Evolutionary conservation across 2,888 invertebrate species (phyloP).

Genomic region (Cheilosia variabilis): DNA sequence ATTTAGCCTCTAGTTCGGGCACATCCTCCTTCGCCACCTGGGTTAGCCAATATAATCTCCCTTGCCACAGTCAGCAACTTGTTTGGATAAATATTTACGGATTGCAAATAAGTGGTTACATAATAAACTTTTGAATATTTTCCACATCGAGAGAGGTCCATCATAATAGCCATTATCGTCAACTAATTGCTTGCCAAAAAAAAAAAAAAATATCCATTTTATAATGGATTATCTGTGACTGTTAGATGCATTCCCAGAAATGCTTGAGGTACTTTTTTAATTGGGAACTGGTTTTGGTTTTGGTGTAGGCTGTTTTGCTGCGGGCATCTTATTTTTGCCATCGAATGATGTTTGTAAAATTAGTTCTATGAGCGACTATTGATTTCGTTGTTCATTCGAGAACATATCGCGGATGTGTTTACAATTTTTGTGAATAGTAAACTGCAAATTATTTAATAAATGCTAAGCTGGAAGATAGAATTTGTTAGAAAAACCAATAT

Average conservation of each 20-base stretch:
- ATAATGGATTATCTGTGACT: neutral
- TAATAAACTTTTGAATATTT: constrained; percentile 32
- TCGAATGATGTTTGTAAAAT: too few species aligned
- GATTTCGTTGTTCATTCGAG: too few species aligned
- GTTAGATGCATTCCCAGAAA: constrained; percentile 33
- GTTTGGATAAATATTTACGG: constrained; percentile 67
- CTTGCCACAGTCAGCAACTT: constrained; percentile 51
- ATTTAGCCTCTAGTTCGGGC: constrained; percentile 56
- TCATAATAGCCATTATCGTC: constrained; percentile 29
- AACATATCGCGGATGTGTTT: too few species aligned
- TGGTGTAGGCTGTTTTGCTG: constrained; percentile 9
- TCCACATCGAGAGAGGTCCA: constrained; percentile 19
- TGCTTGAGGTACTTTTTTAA: constrained; percentile 2
- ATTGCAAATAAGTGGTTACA: constrained; percentile 49
- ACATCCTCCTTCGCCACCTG: constrained; percentile 16
- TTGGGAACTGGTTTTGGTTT: constrained; percentile 37
- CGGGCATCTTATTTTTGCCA: too few species aligned
- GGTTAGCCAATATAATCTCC: constrained; percentile 28
- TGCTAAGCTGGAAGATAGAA: too few species aligned
- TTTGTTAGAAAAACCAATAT: too few species aligned
- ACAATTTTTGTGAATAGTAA: too few species aligned
- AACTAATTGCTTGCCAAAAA: constrained; percentile 37
- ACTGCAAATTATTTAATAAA: too few species aligned
- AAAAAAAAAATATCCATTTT: constrained; percentile 35
- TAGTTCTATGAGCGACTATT: too few species aligned